These are phyloP conservation scores for Heteractis magnifica DNA, from an alignment of 92 coral and sea anemone genomes.

Conservation along the genomic window DNA sequence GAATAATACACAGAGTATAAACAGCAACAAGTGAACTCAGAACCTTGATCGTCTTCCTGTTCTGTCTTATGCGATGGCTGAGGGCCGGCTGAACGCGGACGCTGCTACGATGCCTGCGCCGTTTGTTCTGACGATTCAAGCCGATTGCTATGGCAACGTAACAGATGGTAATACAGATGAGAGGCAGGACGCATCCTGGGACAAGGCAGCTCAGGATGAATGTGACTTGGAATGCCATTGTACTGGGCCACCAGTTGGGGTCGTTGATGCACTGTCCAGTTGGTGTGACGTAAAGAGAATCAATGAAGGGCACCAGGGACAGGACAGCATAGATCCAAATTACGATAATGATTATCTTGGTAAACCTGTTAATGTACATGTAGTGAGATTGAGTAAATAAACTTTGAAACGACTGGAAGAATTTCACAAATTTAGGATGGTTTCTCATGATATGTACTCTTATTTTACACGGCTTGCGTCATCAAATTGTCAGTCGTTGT, in stretches of 20 bases:
- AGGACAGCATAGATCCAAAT: slow-evolving; percentile 38
- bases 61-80: slow-evolving; percentile 40
- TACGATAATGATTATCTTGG: slow-evolving; percentile 20
- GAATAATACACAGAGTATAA: slow-evolving; percentile 36
- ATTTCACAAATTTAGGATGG: too few relatives aligned
- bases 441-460: too few relatives aligned
- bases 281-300: slow-evolving; percentile 25
- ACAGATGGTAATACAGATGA: slow-evolving; percentile 32
- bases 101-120: slow-evolving; percentile 3
- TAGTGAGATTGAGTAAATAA: too few relatives aligned
- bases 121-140: slow-evolving; percentile 14
- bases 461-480: too few relatives aligned
- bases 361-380: background rate
- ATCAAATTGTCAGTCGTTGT: too few relatives aligned
- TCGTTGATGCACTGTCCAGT: slow-evolving; percentile 28
- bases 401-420: too few relatives aligned
- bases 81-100: slow-evolving; percentile 12
- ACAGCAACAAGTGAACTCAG: slow-evolving; percentile 25
- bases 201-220: slow-evolving; percentile 31
- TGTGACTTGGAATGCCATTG: slow-evolving; percentile 25
- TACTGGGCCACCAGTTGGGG: slow-evolving; percentile 40
- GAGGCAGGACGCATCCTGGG: slow-evolving; percentile 48
- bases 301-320: slow-evolving; percentile 34
- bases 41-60: slow-evolving; percentile 46
- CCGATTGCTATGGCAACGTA: slow-evolving; percentile 37